Evolutionary conservation across 1,140 invertebrate species (phyloP).

Genomic region (Drosophila subobscura): DNA sequence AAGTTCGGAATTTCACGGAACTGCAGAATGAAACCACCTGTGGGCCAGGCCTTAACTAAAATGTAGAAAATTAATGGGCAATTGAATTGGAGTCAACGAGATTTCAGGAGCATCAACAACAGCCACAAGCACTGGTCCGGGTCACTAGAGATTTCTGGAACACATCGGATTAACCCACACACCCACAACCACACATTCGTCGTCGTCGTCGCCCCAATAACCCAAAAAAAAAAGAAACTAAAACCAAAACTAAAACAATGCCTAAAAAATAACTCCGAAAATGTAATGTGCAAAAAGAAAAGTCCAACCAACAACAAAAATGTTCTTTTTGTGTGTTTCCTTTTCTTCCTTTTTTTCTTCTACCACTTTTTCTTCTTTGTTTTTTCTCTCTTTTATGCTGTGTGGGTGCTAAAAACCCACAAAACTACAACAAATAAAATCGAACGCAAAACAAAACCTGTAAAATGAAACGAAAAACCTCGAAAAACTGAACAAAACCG

Average conservation of each 20-base stretch:
- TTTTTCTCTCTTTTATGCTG: constrained; percentile 80
- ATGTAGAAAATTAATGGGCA: too few species aligned
- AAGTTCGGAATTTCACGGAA: too few species aligned
- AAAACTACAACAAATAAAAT: constrained; percentile 52
- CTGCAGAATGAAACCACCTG: too few species aligned
- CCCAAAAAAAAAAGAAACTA: constrained; percentile 12
- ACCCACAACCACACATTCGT: constrained; percentile 24
- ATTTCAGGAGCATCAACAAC: constrained; percentile 18
- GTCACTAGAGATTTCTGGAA: too few species aligned
- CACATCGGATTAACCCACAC: constrained; percentile 19
- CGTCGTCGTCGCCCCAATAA: constrained; percentile 34
- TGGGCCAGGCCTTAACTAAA: too few species aligned
- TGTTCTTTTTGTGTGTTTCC: constrained; percentile 79
- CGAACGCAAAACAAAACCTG: constrained; percentile 41
- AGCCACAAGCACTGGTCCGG: too few species aligned
- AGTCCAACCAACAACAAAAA: constrained; percentile 62
- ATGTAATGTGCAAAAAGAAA: constrained; percentile 21
- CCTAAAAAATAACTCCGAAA: constrained; percentile 8
- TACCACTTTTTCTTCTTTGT: constrained; percentile 77
- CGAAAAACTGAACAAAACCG: constrained; percentile 32
- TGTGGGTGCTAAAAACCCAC: constrained; percentile 54
- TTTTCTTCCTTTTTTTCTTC: constrained; percentile 81
- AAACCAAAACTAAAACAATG: constrained; percentile 1
- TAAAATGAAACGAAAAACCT: constrained; percentile 23
- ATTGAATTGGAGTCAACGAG: too few species aligned